Base-by-base conservation (phyloP, 2,888 invertebrate species). In the Conchocele bisecta region DNA sequence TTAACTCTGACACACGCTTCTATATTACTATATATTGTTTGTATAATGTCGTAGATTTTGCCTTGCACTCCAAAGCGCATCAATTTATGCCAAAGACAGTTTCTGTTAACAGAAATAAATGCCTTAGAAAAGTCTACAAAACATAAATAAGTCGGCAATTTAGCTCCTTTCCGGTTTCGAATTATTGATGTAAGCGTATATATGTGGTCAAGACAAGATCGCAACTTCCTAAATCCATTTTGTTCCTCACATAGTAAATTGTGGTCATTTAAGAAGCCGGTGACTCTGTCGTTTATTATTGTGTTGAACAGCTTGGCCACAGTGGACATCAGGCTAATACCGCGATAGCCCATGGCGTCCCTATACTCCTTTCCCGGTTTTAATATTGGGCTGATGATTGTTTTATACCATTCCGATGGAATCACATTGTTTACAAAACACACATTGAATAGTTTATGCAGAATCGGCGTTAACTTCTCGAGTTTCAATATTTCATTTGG, bases 121-220 rank as follows among this genome's bases (percentile, higher is more conserved):
- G n/a, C n/a, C n/a, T n/a, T n/a, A n/a, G n/a, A n/a, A n/a, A n/a
- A n/a, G 39, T 60, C 60, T n/a, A 33, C 41, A 13, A 37, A 50
- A 33, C 48, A 48, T 5, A 60, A 6, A 37, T 33, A 42, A 3
- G 50, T 48, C 13, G 28, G 28, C 6, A 33, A 15, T 37, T 39
- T 39, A n/a, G 28, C 24, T n/a, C 26, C 20, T 61, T 48, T 46
- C 29, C 26, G 17, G 9, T 51, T 51, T 41, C 50, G 17, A 17
- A 60, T 22, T 15, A 60, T 46, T 7, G 60, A 50, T 46, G 33
- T 35, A 4, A 50, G 33, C 3, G n/a, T 17, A 26, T 39, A 50
- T 11, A 50, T 48, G 17, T 60, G 60, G 24, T 60, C 60, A n/a
- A 60, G 20, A 48, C 60, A 60, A 1, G 60, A 35, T 42, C 42